Evolutionary conservation across 2,797 vertebrate species (phyloP).

Genomic region (Enteromius anoplus): DNA sequence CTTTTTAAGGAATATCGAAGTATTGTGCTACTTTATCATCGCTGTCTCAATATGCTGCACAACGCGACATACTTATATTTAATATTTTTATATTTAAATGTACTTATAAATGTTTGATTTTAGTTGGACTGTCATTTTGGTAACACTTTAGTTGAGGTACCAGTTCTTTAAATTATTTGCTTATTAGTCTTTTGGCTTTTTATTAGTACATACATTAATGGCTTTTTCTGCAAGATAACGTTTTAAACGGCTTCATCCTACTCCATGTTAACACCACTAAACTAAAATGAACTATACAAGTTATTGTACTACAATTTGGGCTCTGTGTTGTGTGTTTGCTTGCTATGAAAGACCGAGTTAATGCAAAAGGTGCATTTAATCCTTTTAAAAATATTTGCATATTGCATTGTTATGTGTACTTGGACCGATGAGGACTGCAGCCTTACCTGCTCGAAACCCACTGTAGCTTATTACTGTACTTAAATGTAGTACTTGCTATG

Average conservation of each 20-base stretch:
- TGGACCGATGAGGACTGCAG: not conserved
- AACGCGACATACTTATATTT: not conserved
- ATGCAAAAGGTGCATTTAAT: slow-evolving; percentile 6
- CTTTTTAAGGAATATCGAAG: no score
- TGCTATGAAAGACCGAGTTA: not conserved
- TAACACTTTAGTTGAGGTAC: not conserved
- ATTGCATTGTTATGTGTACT: not conserved
- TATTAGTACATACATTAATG: not conserved
- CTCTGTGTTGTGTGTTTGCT: not conserved
- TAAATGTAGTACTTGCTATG: not conserved
- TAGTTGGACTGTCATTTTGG: not conserved
- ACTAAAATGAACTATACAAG: not conserved
- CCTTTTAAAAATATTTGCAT: not conserved
- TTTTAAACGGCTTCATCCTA: not conserved
- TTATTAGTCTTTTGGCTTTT: not conserved
- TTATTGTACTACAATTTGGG: no score
- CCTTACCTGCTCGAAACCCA: not conserved
- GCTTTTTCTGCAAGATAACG: not conserved
- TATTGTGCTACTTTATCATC: no score
- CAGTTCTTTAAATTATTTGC: not conserved
- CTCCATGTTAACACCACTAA: not conserved
- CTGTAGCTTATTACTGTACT: not conserved
- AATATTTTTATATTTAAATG: no score
- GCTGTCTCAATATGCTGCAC: no score
- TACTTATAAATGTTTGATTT: not conserved